phyloP scores from a whole-genome alignment of 1,140 invertebrate species.

The Drosophila simulans region DNA sequence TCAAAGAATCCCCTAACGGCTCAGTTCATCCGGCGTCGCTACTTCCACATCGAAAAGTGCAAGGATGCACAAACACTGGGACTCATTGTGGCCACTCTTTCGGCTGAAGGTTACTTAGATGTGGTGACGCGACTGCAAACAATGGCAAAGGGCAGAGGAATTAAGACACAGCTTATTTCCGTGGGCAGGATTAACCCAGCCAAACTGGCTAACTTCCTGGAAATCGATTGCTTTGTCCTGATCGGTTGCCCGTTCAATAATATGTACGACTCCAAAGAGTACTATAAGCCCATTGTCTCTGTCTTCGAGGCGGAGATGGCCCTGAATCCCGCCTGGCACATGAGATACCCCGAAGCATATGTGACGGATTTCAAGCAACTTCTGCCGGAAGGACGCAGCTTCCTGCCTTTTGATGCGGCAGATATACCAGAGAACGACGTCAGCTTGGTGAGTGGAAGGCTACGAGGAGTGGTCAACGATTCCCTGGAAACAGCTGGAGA shows the following conservation, averaged over 20 bases:
- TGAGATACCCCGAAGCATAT: constrained; percentile 87
- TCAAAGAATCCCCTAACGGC: constrained; percentile 75
- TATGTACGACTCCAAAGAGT: constrained; percentile 93
- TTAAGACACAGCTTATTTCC: constrained; percentile 95
- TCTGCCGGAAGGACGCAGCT: constrained; percentile 87
- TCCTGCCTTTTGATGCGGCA: constrained; percentile 86
- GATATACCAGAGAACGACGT: constrained; percentile 86
- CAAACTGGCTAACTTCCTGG: constrained; percentile 94
- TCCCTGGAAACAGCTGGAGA: constrained; percentile 58
- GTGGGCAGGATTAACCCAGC: constrained; percentile 96
- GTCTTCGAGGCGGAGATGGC: constrained; percentile 97
- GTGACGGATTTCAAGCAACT: constrained; percentile 92
- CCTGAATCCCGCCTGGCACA: constrained; percentile 88
- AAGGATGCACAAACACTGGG: constrained; percentile 95
- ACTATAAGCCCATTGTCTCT: constrained; percentile 95
- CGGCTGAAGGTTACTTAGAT: constrained; percentile 91
- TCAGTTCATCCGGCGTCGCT: constrained; percentile 90
- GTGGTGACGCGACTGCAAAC: constrained; percentile 91
- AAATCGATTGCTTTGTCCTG: constrained; percentile 95
- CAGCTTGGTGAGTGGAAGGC: constrained; percentile 89
- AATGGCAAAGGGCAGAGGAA: constrained; percentile 90
- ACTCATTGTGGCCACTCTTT: constrained; percentile 94
- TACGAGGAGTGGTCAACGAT: constrained; percentile 84
- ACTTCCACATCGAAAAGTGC: constrained; percentile 93
- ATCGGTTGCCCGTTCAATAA: constrained; percentile 96